These are phyloP conservation scores for Nannospalax galili DNA, from an alignment of 2,113 vertebrate species.

Conservation along the genomic window DNA sequence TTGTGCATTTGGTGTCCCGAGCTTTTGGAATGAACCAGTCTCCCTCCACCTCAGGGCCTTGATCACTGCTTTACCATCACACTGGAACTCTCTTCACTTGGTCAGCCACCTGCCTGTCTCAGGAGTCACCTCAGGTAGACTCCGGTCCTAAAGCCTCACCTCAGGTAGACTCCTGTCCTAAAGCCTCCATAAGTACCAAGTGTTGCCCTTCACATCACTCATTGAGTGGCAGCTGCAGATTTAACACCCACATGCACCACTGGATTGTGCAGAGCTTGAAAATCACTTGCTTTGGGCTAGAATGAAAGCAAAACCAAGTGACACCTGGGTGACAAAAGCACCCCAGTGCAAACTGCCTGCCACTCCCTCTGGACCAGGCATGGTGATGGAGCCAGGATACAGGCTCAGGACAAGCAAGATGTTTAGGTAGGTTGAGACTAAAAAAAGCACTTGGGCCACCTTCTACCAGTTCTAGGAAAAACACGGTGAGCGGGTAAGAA, in stretches of 20 bases:
- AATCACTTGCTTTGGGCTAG: background rate
- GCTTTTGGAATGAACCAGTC: background rate
- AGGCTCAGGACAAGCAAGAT: background rate
- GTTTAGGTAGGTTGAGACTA: background rate
- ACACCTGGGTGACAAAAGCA: background rate
- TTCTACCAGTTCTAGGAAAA: background rate
- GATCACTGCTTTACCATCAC: background rate
- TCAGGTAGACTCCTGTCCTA: background rate
- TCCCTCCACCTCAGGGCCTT: background rate
- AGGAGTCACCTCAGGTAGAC: background rate
- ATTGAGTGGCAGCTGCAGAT: background rate
- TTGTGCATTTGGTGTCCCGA: background rate
- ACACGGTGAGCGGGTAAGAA: background rate
- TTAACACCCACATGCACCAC: background rate
- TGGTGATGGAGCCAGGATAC: accelerated
- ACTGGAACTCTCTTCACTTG: background rate
- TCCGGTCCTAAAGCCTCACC: accelerated
- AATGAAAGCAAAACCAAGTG: background rate
- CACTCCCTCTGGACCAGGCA: background rate
- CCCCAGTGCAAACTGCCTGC: accelerated
- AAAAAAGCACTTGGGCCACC: background rate
- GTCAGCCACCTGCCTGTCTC: background rate
- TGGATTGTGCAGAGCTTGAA: background rate
- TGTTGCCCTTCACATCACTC: background rate
- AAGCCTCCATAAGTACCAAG: background rate